Conservation (phyloP, 2,113 vertebrate genomes). For the Cebidichthys violaceus region DNA sequence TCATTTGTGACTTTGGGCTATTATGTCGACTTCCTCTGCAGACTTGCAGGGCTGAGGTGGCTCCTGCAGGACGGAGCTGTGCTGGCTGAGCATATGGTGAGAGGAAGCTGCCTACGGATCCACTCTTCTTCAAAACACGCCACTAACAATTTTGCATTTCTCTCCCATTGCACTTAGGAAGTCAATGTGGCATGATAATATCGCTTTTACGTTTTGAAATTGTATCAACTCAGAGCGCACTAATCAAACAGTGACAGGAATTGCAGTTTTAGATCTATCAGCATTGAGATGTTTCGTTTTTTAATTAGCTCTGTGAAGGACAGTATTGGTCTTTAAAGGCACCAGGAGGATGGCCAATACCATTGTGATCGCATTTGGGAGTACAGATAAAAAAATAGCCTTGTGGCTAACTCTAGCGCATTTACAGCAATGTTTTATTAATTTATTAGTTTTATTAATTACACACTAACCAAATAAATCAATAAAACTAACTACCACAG, state of each 20-base stretch:
- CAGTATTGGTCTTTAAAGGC: constrained; percentile 1
- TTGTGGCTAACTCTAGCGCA: too few relatives aligned
- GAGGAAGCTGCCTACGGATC: constrained; percentile 68
- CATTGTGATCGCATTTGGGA: not conserved
- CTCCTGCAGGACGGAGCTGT: constrained; percentile 66
- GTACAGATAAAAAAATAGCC: too few relatives aligned
- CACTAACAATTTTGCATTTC: constrained; percentile 52
- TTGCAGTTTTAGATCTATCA: constrained; percentile 14
- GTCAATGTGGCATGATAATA: constrained; percentile 28
- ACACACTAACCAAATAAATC: too few relatives aligned
- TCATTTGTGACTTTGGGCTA: constrained; percentile 71
- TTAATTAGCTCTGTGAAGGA: constrained; percentile 6
- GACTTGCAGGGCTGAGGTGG: constrained; percentile 65
- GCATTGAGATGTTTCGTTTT: not conserved
- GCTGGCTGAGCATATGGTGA: constrained; percentile 76
- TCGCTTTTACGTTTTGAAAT: constrained; percentile 33
- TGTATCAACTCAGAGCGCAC: constrained; percentile 12
- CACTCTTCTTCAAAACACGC: constrained; percentile 51
- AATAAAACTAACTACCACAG: too few relatives aligned
- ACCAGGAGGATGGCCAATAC: not conserved
- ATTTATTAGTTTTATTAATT: too few relatives aligned
- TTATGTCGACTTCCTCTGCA: constrained; percentile 67
- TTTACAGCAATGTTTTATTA: too few relatives aligned
- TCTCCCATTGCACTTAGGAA: constrained; percentile 4
- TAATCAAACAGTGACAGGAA: constrained; percentile 11